These are phyloP conservation scores for Sitta europaea DNA, from an alignment of 2,113 vertebrate genomes.

Conservation along the genomic window DNA sequence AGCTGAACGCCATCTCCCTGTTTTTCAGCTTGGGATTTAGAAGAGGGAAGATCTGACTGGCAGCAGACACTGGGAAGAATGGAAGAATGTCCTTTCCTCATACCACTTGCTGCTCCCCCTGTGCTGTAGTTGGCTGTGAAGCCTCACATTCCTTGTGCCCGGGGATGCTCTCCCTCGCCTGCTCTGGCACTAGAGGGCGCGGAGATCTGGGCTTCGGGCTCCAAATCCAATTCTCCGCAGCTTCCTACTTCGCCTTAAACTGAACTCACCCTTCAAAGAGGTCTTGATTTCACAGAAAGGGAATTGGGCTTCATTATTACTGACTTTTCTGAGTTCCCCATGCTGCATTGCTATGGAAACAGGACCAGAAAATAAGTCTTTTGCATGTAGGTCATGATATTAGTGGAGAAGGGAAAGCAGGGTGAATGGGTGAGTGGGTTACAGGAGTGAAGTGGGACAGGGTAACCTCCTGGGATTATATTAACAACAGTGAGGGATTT, in stretches of 20 bases:
- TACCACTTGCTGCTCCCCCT: neutral
- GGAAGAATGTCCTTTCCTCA: neutral
- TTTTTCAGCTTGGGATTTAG: neutral
- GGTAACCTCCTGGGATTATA: neutral
- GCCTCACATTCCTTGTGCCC: accelerated
- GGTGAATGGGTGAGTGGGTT: neutral
- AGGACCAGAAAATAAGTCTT: neutral
- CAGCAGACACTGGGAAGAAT: neutral
- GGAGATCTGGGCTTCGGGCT: neutral
- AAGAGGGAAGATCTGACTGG: neutral
- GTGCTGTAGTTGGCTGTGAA: accelerated
- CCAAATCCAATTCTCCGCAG: accelerated
- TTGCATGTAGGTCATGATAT: constrained; percentile 43
- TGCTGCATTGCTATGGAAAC: constrained; percentile 58
- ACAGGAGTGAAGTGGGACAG: neutral
- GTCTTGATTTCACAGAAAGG: neutral
- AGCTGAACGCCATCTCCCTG: neutral
- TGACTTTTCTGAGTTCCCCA: neutral
- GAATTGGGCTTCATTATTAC: neutral
- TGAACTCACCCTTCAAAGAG: neutral
- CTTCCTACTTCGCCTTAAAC: neutral
- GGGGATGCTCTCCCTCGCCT: neutral
- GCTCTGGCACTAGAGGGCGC: constrained; percentile 6
- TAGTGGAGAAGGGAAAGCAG: neutral
- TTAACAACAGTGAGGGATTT: neutral